phyloP scores from a whole-genome alignment of 2,888 invertebrate species.

The Argyresthia goedartella region DNA sequence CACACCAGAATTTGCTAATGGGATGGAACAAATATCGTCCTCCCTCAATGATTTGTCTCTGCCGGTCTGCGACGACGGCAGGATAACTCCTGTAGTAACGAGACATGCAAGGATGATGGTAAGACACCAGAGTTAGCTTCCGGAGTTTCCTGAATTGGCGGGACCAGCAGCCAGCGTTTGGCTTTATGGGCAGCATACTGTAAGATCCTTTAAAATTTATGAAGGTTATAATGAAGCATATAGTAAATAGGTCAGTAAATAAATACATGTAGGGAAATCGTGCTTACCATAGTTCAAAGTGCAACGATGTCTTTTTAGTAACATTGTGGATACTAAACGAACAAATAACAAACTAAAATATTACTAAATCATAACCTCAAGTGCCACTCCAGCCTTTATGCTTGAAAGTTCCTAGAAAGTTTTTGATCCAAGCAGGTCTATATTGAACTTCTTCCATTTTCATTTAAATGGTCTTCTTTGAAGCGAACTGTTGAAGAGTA shows the following conservation, averaged over 20 bases:
- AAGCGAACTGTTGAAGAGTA: too few relatives aligned
- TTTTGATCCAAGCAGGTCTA: too few relatives aligned
- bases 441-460: too few relatives aligned
- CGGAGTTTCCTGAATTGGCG: slow-evolving; percentile 14
- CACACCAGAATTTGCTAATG: slow-evolving; percentile 33
- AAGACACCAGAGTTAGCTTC: slow-evolving; percentile 25
- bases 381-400: too few relatives aligned
- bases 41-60: slow-evolving; percentile 25
- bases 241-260: not conserved
- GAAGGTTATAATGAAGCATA: not conserved
- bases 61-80: slow-evolving; percentile 33
- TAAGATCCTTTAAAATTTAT: slow-evolving; percentile 23
- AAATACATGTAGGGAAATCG: not conserved
- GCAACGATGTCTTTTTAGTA: not conserved
- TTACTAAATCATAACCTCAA: too few relatives aligned
- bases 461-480: too few relatives aligned
- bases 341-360: not conserved
- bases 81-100: slow-evolving; percentile 32
- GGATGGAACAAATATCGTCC: slow-evolving; percentile 32
- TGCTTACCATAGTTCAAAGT: not conserved
- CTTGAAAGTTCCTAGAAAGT: too few relatives aligned
- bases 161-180: slow-evolving; percentile 9
- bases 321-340: not conserved
- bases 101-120: slow-evolving; percentile 31
- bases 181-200: slow-evolving; percentile 24